A percentile compares a stretch with the other conserved stretches of the same genome.
Evolutionary conservation across 2,888 invertebrate species (phyloP).

Genomic region (Diaperis boleti): DNA sequence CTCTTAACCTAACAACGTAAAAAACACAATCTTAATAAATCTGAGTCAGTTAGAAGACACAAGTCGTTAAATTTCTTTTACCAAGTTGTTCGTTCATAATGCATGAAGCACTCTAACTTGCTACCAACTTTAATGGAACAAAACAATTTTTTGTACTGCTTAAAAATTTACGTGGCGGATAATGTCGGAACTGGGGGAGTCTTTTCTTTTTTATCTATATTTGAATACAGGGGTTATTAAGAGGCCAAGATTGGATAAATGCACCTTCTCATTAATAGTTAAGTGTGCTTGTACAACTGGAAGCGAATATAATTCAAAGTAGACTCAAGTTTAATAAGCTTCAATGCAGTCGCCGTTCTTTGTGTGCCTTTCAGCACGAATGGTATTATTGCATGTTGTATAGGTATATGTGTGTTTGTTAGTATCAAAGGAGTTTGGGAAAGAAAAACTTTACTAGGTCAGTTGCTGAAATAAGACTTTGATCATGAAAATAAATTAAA

Average conservation of each 20-base stretch:
- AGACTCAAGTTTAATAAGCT: slow-evolving; percentile 23
- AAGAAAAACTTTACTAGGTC: not conserved
- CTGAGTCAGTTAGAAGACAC: slow-evolving; percentile 20
- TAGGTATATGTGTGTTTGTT: not conserved
- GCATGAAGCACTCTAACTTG: slow-evolving; percentile 38
- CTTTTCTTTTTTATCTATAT: no score
- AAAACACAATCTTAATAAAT: slow-evolving; percentile 23
- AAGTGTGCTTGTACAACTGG: not conserved
- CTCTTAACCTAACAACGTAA: not conserved
- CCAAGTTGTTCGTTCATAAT: slow-evolving; percentile 28
- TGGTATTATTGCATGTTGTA: slow-evolving; percentile 3
- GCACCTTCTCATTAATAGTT: not conserved
- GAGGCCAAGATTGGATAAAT: not conserved
- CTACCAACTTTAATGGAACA: slow-evolving; percentile 35
- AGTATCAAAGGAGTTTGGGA: slow-evolving; percentile 12
- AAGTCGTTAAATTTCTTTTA: slow-evolving; percentile 26
- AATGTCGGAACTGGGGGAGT: slow-evolving; percentile 11
- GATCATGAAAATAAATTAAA: not conserved
- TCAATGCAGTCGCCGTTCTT: slow-evolving; percentile 16
- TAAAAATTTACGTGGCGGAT: slow-evolving; percentile 35
- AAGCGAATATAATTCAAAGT: slow-evolving; percentile 24
- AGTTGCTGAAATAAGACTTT: not conserved
- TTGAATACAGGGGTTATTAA: no score
- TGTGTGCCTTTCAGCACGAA: slow-evolving; percentile 15
- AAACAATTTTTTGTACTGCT: slow-evolving; percentile 37